phyloP scores from a whole-genome alignment of 2,888 invertebrate genomes.

The Sialis fuliginosa region DNA sequence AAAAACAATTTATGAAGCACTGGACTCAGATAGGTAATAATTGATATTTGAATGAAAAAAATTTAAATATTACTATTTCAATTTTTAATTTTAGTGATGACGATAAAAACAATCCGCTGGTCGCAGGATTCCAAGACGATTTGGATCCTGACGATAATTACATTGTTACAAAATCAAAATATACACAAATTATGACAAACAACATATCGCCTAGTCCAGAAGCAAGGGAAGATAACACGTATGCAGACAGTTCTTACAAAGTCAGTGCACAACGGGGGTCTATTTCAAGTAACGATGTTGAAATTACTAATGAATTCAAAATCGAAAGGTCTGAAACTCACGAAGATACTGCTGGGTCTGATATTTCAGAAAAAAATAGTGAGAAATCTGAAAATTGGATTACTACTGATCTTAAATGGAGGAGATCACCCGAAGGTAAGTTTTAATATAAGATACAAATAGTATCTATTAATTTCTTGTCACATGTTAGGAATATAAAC shows the following conservation, averaged over 20 bases:
- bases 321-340: constrained; percentile 12
- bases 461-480: not conserved
- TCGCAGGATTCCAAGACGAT: constrained; percentile 73
- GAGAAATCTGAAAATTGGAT: constrained; percentile 43
- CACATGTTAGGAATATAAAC: not conserved
- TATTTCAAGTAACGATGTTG: constrained; percentile 14
- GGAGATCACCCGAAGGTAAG: constrained; percentile 60
- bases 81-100: constrained; percentile 35
- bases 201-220: constrained; percentile 14
- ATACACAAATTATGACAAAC: constrained; percentile 20
- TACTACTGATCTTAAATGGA: constrained; percentile 43
- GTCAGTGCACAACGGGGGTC: constrained; percentile 20
- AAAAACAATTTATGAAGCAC: constrained; percentile 22
- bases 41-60: constrained; percentile 1
- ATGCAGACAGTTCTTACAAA: constrained; percentile 17
- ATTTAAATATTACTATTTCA: not conserved
- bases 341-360: constrained; percentile 9
- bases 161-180: constrained; percentile 16
- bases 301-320: constrained; percentile 13
- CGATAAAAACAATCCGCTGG: constrained; percentile 57
- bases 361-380: constrained; percentile 13
- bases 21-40: constrained; percentile 35
- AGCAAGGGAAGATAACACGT: constrained; percentile 11
- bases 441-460: not conserved
- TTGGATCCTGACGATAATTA: constrained; percentile 46